Evolutionary conservation across 2,113 vertebrate genomes (phyloP).

Genomic region (Synodontis membranacea): DNA sequence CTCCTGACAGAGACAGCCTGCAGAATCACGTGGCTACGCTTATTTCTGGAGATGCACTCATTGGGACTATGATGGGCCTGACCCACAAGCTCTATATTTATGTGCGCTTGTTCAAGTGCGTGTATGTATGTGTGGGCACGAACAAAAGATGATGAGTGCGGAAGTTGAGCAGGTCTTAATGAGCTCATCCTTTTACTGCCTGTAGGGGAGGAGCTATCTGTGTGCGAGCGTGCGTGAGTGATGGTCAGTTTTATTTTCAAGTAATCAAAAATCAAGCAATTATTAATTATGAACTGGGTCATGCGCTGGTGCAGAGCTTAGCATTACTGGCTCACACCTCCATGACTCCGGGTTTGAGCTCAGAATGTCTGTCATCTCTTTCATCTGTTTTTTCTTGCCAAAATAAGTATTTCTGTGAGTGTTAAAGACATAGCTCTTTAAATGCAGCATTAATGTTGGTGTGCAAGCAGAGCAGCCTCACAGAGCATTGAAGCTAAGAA

Average conservation of each 20-base stretch:
- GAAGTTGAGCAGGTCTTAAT: background rate
- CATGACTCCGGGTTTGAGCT: background rate
- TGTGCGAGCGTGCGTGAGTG: background rate
- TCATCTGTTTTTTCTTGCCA: too few relatives aligned
- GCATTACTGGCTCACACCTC: background rate
- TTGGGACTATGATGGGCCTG: slow-evolving; percentile 15
- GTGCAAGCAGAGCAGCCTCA: too few relatives aligned
- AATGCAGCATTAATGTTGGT: too few relatives aligned
- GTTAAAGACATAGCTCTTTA: too few relatives aligned
- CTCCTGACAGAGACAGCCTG: background rate
- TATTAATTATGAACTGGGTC: background rate
- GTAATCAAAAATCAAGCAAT: background rate
- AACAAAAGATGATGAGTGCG: background rate
- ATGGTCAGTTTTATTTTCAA: background rate
- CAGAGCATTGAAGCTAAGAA: too few relatives aligned
- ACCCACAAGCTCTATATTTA: background rate
- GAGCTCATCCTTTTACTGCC: background rate
- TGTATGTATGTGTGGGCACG: background rate
- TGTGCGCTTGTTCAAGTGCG: background rate
- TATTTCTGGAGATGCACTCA: slow-evolving; percentile 30
- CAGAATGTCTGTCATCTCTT: background rate
- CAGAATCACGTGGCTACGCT: background rate
- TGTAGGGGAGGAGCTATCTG: background rate
- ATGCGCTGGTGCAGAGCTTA: background rate
- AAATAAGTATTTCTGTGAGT: too few relatives aligned